phyloP scores from a whole-genome alignment of 2,797 vertebrate genomes.

The Pseudocheirus occidentalis region DNA sequence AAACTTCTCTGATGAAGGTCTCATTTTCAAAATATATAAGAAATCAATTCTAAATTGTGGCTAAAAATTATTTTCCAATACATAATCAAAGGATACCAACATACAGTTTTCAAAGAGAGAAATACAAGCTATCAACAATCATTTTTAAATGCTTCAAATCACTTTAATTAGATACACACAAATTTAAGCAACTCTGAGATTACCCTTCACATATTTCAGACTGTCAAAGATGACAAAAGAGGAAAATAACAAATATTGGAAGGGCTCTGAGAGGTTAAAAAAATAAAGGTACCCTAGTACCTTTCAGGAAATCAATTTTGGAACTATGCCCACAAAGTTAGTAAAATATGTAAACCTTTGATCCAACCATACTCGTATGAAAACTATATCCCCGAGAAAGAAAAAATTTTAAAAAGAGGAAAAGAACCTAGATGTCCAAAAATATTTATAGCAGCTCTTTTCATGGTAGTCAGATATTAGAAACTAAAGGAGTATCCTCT shows the following conservation, averaged over 20 bases:
- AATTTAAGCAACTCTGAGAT: neutral
- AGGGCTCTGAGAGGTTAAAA: too few relatives aligned
- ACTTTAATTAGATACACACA: neutral
- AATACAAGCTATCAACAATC: neutral
- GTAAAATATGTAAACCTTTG: neutral
- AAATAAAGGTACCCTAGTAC: neutral
- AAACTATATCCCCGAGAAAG: neutral
- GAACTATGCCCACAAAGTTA: neutral
- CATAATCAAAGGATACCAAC: neutral
- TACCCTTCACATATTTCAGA: neutral
- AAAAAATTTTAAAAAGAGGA: neutral
- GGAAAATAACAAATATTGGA: neutral
- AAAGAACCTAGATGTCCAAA: neutral
- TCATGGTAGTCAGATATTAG: neutral
- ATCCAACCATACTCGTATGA: neutral
- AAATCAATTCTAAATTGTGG: neutral
- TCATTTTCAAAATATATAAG: neutral
- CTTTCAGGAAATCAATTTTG: neutral
- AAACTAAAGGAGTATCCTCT: neutral
- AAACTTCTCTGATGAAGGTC: neutral
- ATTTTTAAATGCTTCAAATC: neutral
- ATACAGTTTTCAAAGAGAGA: neutral
- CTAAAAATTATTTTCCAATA: neutral
- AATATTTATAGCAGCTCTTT: neutral
- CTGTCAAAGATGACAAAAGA: neutral